phyloP scores from a whole-genome alignment of 2,113 vertebrate species.

The Morone saxatilis region DNA sequence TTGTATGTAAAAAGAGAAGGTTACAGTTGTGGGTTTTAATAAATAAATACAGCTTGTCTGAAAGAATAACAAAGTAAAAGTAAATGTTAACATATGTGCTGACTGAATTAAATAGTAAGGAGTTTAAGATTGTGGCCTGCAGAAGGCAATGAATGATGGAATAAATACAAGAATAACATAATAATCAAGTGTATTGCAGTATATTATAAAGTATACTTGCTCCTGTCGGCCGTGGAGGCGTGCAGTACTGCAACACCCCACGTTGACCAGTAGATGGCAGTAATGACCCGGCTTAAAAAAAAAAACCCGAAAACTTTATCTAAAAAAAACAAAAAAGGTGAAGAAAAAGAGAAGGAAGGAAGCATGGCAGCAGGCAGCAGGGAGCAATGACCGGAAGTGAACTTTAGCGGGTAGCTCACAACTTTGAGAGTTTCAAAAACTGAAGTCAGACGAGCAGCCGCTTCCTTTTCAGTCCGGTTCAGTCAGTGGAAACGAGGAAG shows the following conservation, averaged over 20 bases:
- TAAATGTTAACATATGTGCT: too few relatives aligned
- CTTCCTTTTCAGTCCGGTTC: not conserved
- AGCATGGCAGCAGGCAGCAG: constrained; percentile 3
- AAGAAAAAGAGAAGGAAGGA: constrained; percentile 37
- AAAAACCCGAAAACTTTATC: not conserved
- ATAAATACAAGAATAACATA: too few relatives aligned
- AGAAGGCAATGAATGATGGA: too few relatives aligned
- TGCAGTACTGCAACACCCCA: not conserved
- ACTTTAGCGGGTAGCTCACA: constrained; percentile 31
- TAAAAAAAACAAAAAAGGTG: constrained; percentile 6
- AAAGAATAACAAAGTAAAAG: not conserved
- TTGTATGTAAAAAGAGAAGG: not conserved
- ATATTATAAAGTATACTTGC: too few relatives aligned
- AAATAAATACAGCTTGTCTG: not conserved
- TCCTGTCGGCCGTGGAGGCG: rapidly evolving
- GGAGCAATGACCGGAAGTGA: constrained; percentile 38
- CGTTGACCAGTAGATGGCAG: constrained; percentile 41
- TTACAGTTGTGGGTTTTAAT: not conserved
- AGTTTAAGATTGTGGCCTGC: too few relatives aligned
- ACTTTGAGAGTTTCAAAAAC: constrained; percentile 17
- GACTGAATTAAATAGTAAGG: too few relatives aligned
- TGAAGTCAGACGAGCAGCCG: not conserved
- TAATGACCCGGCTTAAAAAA: not conserved
- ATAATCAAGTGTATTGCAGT: too few relatives aligned
- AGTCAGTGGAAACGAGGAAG: constrained; percentile 51